Percentiles rank a stretch among this genome's conserved stretches.
Conservation (phyloP, 2,888 invertebrate species). For the Imbricaverruca yamaguchii region DNA sequence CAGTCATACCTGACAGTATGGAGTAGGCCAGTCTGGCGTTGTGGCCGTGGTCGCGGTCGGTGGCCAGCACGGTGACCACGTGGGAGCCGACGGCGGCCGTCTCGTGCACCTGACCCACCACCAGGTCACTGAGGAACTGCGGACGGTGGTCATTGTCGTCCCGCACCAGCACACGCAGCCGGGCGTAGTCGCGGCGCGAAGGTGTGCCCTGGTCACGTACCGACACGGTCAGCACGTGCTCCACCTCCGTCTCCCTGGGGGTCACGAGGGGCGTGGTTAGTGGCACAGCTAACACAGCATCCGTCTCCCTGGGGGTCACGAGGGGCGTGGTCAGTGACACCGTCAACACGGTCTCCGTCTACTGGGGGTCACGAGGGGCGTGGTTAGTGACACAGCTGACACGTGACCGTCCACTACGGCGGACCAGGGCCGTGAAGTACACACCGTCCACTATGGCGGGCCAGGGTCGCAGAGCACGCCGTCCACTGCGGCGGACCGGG, state of each 20-base stretch:
- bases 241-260: slow-evolving; percentile 35
- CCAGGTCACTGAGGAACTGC: slow-evolving; percentile 70
- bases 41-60: slow-evolving; percentile 72
- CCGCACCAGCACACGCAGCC: slow-evolving; percentile 68
- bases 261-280: no score
- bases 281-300: slow-evolving; percentile 65
- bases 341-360: slow-evolving; percentile 53
- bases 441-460: no score
- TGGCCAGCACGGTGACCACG: slow-evolving; percentile 64
- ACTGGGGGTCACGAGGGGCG: slow-evolving; percentile 23
- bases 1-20: slow-evolving; percentile 60
- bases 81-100: slow-evolving; percentile 65
- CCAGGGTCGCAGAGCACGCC: no score
- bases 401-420: slow-evolving; percentile 42
- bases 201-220: slow-evolving; percentile 85
- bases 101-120: slow-evolving; percentile 60
- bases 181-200: slow-evolving; percentile 60
- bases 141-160: slow-evolving; percentile 90
- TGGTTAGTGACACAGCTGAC: slow-evolving; percentile 60
- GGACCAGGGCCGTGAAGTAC: no score
- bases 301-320: slow-evolving; percentile 29
- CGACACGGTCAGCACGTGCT: slow-evolving; percentile 80
- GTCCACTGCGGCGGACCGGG: no score
- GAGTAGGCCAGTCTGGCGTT: slow-evolving; percentile 74
- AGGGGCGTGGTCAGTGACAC: slow-evolving; percentile 49